Conservation (phyloP, 2,797 vertebrate species). For the Oreochromis grahami region DNA sequence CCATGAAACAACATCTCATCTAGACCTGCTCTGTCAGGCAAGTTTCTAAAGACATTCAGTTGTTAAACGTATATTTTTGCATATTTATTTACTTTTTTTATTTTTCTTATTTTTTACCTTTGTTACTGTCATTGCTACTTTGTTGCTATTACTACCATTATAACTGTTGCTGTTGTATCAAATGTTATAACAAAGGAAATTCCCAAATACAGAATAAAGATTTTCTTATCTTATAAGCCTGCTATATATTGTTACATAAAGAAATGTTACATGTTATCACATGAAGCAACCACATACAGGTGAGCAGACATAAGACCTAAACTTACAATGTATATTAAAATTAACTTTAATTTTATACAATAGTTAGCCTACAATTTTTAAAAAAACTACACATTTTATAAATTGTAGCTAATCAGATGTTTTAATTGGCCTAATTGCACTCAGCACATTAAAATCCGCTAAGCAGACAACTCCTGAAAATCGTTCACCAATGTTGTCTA, state of each 20-base stretch:
- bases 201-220: background rate
- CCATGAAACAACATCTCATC: background rate
- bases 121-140: background rate
- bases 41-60: background rate
- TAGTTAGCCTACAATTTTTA: background rate
- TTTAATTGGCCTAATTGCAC: background rate
- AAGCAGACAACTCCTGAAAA: background rate
- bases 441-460: background rate
- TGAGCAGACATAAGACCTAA: background rate
- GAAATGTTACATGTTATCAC: background rate
- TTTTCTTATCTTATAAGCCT: background rate
- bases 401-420: background rate
- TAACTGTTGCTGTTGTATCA: background rate
- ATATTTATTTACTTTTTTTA: background rate
- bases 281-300: background rate
- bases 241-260: background rate
- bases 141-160: background rate
- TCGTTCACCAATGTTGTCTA: background rate
- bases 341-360: background rate
- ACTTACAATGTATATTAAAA: background rate
- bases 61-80: background rate
- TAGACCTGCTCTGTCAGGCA: background rate
- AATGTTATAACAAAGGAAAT: background rate
- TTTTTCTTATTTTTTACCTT: background rate
- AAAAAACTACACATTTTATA: background rate